A percentile compares a stretch with the other conserved stretches of the same genome.
These are phyloP conservation scores for Deilephila porcellus DNA, from an alignment of 2,888 invertebrate genomes.

Conservation along the genomic window DNA sequence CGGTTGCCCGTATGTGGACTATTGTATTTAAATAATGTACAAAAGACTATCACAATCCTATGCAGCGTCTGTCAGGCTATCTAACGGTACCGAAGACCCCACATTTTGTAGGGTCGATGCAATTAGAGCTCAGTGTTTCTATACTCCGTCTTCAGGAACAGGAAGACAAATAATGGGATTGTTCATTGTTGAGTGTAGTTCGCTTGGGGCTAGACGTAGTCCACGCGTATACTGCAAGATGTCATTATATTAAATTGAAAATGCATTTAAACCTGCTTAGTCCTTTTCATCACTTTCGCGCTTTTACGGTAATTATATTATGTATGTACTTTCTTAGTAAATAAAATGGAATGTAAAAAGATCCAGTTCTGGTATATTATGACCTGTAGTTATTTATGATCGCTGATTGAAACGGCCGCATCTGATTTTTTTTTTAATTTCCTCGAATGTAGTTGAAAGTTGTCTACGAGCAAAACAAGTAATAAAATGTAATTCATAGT, in stretches of 20 bases:
- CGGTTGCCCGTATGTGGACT: too few relatives aligned
- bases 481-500: too few relatives aligned
- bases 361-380: too few relatives aligned
- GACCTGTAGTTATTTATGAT: too few relatives aligned
- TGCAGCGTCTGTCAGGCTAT: slow-evolving; percentile 29
- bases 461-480: too few relatives aligned
- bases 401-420: too few relatives aligned
- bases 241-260: not conserved
- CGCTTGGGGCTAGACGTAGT: not conserved
- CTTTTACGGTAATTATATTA: not conserved
- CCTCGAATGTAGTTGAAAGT: too few relatives aligned
- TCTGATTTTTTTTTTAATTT: too few relatives aligned
- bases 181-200: not conserved
- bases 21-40: too few relatives aligned
- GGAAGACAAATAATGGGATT: slow-evolving; percentile 22
- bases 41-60: too few relatives aligned
- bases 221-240: not conserved
- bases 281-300: not conserved
- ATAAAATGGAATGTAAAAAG: too few relatives aligned
- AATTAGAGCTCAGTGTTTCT: slow-evolving; percentile 3
- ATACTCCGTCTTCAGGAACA: slow-evolving; percentile 11
- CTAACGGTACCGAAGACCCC: slow-evolving; percentile 32
- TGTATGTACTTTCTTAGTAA: too few relatives aligned
- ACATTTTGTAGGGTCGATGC: slow-evolving; percentile 15
- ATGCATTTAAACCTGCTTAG: not conserved